Evolutionary conservation across 2,797 vertebrate species (phyloP).

Genomic region (Acridotheres tristis): DNA sequence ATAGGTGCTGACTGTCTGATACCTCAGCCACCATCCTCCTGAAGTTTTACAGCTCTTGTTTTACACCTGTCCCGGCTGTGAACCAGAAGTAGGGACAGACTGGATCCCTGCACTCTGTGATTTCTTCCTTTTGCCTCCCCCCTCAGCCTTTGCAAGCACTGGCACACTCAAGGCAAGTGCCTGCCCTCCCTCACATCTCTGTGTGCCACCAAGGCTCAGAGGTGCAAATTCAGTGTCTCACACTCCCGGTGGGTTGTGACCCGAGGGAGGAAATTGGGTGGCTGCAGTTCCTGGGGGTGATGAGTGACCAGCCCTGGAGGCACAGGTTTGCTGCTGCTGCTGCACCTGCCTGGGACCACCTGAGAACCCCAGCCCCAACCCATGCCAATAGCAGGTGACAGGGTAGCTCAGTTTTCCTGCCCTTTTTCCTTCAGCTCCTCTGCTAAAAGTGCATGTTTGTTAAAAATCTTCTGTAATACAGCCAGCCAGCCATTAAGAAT

Average conservation of each 20-base stretch:
- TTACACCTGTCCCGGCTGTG: background rate
- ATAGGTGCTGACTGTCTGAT: background rate
- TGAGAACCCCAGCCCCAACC: background rate
- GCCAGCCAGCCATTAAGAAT: background rate
- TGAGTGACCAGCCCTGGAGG: background rate
- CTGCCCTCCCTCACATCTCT: background rate
- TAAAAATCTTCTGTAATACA: background rate
- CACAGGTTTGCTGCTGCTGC: background rate
- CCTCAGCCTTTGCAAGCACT: background rate
- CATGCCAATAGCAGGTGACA: background rate
- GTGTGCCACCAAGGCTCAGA: constrained; percentile 7
- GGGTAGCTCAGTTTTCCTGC: background rate
- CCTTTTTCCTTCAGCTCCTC: background rate
- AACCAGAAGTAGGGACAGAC: background rate
- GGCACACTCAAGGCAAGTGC: background rate
- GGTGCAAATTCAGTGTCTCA: constrained; percentile 32
- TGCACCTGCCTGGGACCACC: background rate
- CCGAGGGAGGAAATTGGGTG: constrained; percentile 10
- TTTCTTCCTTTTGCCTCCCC: background rate
- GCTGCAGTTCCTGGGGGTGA: background rate
- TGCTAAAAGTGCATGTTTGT: background rate
- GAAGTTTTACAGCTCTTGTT: background rate
- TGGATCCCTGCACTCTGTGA: background rate
- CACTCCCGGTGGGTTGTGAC: background rate
- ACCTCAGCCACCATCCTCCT: background rate